Evolutionary conservation across 2,797 vertebrate species (phyloP), one percentile per base, ranked within the genome.

Genomic region (Cercopithecus hamlyni): DNA sequence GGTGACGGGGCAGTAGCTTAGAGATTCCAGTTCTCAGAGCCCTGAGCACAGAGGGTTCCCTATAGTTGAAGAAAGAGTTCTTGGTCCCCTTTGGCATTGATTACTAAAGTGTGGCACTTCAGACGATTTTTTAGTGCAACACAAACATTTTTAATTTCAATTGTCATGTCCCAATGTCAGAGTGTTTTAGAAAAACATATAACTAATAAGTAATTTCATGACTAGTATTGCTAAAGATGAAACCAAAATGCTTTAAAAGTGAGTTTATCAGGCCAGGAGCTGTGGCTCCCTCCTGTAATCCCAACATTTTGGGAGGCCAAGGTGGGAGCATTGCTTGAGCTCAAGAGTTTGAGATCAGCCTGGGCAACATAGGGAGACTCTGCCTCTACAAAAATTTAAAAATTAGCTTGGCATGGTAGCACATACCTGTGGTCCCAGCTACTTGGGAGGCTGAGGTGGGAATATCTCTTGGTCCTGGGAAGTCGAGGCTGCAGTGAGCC

Each of bases 41-140:
- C 41, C n/a, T 27, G 11, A 57, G 55, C 1, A 17, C 8, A 33
- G 50, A 41, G 14, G 12, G 10, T 5, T 20, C 64, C 1, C 0
- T 0, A 12, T 17, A 33, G 26, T 7, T 33, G 64, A 14, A 41
- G 39, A 14, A 17, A 43, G 20, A 57, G 50, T 20, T n/a, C 77
- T n/a, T 27, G 20, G 41, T 57, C 7, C 24, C 39, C 2, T 0
- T 24, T 33, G 48, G 22, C 85, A 39, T 8, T 19, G 27, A 61
- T n/a, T 14, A 48, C 48, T 55, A 26, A 70, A 93, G 76, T 5
- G 13, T 58, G 17, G 11, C 14, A 4, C 15, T 50, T 70, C 20
- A 0, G 2, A 1, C 26, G 48, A 36, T 6, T 80, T 77, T n/a
- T 41, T 45, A 22, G 39, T 45, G n/a, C 76, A 50, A 61, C 36